Evolutionary conservation across 2,888 invertebrate genomes (phyloP), one percentile per base, ranked within the genome.

Genomic region (Phytoseiulus persimilis): DNA sequence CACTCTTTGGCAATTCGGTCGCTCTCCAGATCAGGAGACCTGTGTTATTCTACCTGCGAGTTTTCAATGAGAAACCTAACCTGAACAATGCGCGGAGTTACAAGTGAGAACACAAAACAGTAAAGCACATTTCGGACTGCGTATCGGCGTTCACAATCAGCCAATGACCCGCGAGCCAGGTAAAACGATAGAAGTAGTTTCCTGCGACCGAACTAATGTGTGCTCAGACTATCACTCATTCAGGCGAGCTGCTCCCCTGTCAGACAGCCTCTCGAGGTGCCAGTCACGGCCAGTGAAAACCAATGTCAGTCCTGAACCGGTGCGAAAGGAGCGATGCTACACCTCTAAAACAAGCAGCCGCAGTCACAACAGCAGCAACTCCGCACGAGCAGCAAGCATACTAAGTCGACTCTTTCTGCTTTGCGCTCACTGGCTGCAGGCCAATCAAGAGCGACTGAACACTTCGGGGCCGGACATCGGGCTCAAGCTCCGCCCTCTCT

Each of bases 391-490:
- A 65, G 14, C 65, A 65, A 65, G 65, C 65, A 65, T 65, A 65
- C 65, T 65, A 65, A 65, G 18, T 65, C 65, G 65, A 65, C 65
- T 65, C 65, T 65, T 65, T 65, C 65, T 65, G 65, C 65, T 65
- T 11, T 65, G 65, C 65, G 65, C 65, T 65, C 65, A 28, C 65
- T 65, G 65, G 18, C 65, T 14, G 65, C 28, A 65, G 65, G 65
- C 65, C 65, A 65, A 65, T 65, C 65, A 65, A 65, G 65, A 65
- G 65, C 65, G 65, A n/a, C n/a, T n/a, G n/a, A n/a, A n/a, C 65
- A 23, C 65, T 65, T 65, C 23, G 18, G 65, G 65, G 65, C 65
- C 18, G 65, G 65, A 6, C 65, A 65, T 65, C 65, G 65, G 65
- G 65, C 65, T 65, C 65, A 65, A 65, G 65, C 65, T 28, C 65